Conservation (phyloP, 2,113 vertebrate genomes). For the Okapia johnstoni region DNA sequence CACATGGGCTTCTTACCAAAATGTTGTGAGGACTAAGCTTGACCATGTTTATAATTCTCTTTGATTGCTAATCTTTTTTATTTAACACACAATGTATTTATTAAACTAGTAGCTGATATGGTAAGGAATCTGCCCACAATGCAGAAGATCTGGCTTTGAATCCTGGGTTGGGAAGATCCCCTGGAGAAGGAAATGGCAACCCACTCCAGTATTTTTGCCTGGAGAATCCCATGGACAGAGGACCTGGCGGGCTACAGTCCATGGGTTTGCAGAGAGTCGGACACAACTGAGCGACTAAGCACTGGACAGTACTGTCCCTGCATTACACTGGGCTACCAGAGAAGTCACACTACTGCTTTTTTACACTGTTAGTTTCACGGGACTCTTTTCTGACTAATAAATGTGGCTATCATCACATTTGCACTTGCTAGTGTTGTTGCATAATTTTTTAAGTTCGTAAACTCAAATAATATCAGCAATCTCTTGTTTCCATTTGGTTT, state of each 20-base stretch:
- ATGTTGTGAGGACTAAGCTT: background rate
- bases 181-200: background rate
- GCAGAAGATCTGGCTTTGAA: background rate
- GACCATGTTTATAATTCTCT: background rate
- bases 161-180: background rate
- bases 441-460: background rate
- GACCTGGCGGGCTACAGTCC: background rate
- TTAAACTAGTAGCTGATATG: background rate
- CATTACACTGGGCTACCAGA: too few relatives aligned
- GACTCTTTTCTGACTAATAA: background rate
- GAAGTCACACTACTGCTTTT: background rate
- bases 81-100: background rate
- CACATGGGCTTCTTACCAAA: background rate
- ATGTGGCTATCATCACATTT: background rate
- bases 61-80: background rate
- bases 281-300: background rate
- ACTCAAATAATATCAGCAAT: background rate
- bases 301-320: fast-evolving
- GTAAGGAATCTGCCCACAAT: background rate
- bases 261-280: background rate
- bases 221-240: background rate
- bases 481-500: conserved; percentile 44
- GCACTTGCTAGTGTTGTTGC: background rate
- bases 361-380: background rate
- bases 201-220: background rate